Conservation (phyloP, 92 coral and sea anemone species). For the Epizoanthus stellaris region DNA sequence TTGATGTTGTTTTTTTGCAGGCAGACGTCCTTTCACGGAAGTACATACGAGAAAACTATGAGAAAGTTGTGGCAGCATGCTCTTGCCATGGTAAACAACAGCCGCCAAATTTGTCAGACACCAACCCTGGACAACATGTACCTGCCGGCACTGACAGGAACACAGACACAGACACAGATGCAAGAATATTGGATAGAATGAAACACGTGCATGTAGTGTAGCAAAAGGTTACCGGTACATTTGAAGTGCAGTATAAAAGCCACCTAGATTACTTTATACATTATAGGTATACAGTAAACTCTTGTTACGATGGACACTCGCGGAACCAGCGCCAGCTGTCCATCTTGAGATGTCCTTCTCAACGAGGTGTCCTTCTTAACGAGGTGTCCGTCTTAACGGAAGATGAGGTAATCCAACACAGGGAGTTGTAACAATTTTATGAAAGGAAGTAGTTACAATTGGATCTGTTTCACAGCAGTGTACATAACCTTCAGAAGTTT, state of each 20-base stretch:
- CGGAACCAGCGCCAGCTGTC: no score
- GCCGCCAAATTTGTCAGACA: not conserved
- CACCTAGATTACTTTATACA: no score
- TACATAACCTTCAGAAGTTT: no score
- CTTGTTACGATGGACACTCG: no score
- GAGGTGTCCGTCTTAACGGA: no score
- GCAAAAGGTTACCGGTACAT: not conserved
- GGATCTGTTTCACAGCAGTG: no score
- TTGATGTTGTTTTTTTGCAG: constrained; percentile 43
- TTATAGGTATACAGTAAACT: no score
- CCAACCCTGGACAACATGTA: not conserved
- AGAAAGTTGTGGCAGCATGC: constrained; percentile 63
- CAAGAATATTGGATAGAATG: not conserved
- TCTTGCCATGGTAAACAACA: constrained; percentile 38
- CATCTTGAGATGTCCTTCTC: no score
- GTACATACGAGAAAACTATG: constrained; percentile 71
- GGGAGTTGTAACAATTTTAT: no score
- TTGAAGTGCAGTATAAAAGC: not conserved
- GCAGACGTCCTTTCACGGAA: constrained; percentile 90
- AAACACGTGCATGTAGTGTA: not conserved
- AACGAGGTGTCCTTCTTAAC: no score
- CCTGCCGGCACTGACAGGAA: not conserved
- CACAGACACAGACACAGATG: not conserved
- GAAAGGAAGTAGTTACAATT: no score
- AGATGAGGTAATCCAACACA: no score